These are phyloP conservation scores for Salvelinus sp. DNA, from an alignment of 2,113 vertebrate genomes.

Conservation along the genomic window DNA sequence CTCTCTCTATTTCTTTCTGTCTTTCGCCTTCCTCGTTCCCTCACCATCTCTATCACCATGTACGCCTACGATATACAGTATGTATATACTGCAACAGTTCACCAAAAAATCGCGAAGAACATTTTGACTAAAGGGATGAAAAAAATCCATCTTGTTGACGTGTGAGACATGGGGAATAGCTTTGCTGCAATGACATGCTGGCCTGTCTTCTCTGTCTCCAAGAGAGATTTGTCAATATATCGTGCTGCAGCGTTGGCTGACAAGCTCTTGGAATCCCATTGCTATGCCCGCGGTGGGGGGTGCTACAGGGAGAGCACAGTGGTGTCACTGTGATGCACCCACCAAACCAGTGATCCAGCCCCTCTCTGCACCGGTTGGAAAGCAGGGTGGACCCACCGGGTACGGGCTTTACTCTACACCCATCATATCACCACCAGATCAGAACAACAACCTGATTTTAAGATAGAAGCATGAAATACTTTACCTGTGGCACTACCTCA, in stretches of 20 bases:
- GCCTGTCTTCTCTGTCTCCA: constrained; percentile 38
- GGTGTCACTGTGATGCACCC: neutral
- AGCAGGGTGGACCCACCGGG: neutral
- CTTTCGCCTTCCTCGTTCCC: neutral
- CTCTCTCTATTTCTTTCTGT: neutral
- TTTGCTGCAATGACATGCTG: constrained; percentile 44
- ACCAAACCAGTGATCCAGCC: constrained; percentile 1
- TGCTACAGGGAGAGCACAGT: neutral
- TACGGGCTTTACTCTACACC: too few relatives aligned
- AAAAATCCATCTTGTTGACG: constrained; percentile 56
- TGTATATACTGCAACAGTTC: neutral
- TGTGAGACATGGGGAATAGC: constrained; percentile 33
- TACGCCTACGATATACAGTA: neutral
- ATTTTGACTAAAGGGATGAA: constrained; percentile 36
- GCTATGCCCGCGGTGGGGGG: constrained; percentile 21
- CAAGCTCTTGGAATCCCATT: constrained; percentile 39
- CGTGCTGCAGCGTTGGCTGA: constrained; percentile 44
- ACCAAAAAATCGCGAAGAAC: constrained; percentile 26
- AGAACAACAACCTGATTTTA: neutral
- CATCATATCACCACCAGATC: neutral
- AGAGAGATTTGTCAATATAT: constrained; percentile 59
- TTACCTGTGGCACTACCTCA: neutral
- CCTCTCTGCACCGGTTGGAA: neutral
- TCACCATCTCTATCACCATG: neutral
- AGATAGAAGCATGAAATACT: neutral